Evolutionary conservation across 1,140 invertebrate species (phyloP), one percentile per base, ranked within the genome.

Genomic region (Heliconius himera): DNA sequence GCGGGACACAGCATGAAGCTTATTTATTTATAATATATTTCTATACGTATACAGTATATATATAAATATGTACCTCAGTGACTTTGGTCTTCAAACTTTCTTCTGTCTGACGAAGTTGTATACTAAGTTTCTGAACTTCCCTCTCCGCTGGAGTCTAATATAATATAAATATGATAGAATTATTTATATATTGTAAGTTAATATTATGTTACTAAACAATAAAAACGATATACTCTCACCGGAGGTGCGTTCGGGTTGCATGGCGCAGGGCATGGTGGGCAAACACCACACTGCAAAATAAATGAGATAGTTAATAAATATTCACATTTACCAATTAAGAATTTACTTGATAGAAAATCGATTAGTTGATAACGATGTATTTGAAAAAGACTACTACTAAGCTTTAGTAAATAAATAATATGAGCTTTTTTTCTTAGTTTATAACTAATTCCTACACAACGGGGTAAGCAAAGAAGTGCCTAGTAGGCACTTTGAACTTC

Each of bases 21-120:
- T 6, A 36, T 36, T 36, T 36, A 36, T 36, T 6, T 36, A 36
- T 46, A 46, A 16, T 16, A 46, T 20, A 51, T 51, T 51, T 70
- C 26, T 70, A 33, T 70, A 33, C 26, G 29, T 18, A 20, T 38
- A 71, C 16, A 33, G 41, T 66, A 38, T 74, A 6, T 16, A 70
- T 70, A 46, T 46, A 46, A 0, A 36, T 80, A 11, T 13, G 0
- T 83, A 93, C 93, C 85, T 94, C 93, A 3, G 90, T 87, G 16
- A 94, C 90, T 91, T 94, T 93, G 11, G 87, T 90, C 76, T 94
- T 94, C 78, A 93, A 94, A 73, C 85, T 89, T 79, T 93, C 91
- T 85, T 94, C 92, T 0, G 89, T 91, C 78, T 93, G 91, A 8
- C 83, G 83, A 8, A 94, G 79, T 70, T 91, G 89, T 16, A 90